A percentile compares a stretch with the other conserved stretches of the same genome.
Conservation (phyloP, 2,888 invertebrate genomes). For the Teinopalpus imperialis region DNA sequence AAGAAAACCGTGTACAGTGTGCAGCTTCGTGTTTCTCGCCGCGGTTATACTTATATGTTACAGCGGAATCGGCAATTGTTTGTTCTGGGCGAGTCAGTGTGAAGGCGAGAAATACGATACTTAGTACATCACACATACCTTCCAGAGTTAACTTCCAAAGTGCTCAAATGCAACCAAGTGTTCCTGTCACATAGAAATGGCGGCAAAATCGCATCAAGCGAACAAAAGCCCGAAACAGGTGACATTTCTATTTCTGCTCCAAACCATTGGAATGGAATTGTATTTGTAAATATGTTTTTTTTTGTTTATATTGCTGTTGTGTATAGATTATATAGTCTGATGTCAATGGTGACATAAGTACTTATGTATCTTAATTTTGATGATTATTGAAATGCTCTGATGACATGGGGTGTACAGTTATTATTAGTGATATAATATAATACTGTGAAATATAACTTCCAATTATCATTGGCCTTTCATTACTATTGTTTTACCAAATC, state of each 20-base stretch:
- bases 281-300: constrained; percentile 62
- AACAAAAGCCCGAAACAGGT: constrained; percentile 29
- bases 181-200: constrained; percentile 40
- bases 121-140: constrained; percentile 42
- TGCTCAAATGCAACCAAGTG: constrained; percentile 63
- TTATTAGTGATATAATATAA: constrained; percentile 47
- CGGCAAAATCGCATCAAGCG: constrained; percentile 35
- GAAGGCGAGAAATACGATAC: constrained; percentile 84
- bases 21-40: constrained; percentile 96
- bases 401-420: constrained; percentile 61
- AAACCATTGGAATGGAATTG: constrained; percentile 35
- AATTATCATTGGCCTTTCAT: constrained; percentile 30
- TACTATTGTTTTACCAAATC: constrained; percentile 10
- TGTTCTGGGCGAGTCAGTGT: constrained; percentile 94
- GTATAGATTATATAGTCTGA: constrained; percentile 23
- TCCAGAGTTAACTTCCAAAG: constrained; percentile 48
- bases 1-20: constrained; percentile 97
- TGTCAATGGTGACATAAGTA: constrained; percentile 51
- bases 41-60: constrained; percentile 97
- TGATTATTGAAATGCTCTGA: constrained; percentile 51
- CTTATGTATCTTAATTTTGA: constrained; percentile 59
- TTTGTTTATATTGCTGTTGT: constrained; percentile 39
- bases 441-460: constrained; percentile 52
- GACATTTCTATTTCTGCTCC: constrained; percentile 15
- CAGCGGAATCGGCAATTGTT: constrained; percentile 96